Evolutionary conservation across 2,113 vertebrate species (phyloP), one percentile per base, ranked within the genome.

Genomic region (Chlorodrepanis virens): DNA sequence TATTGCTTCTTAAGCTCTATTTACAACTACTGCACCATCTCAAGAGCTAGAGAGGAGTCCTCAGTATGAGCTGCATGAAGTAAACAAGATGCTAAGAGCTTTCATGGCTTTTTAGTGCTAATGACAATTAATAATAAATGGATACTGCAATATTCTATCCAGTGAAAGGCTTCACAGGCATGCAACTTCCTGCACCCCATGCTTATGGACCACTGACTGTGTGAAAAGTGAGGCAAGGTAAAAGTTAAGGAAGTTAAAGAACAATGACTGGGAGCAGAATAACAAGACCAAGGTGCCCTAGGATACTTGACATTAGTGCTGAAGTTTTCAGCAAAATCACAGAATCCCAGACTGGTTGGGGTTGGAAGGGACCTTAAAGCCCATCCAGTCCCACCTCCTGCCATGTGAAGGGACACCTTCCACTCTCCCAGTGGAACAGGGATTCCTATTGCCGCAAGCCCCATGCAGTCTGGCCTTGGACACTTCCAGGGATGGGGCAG

Each of bases 81-180:
- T 90, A 96, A 97, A 90, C 93, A 95, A 96, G 92, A 93, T 57
- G 83, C 88, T 95, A 93, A 95, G 92, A 94, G 95, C 88, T 93
- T 96, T 89, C 92, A 52, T 70, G 76, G 88, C 88, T 90, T 93
- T 92, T 96, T 93, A 96, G 88, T 84, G 86, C 90, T 92, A 94
- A 95, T 95, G 86, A 95, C 72, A 93, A 95, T 96, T 94, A 96
- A 96, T 95, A 96, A 96, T 95, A 90, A 89, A 96, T 96, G 92
- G 84, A 74, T 78, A 54, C 37, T 56, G 68, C 83, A 94, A 83
- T 82, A 39, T 80, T 39, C 47, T 60, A 54, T 39, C 59, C 92
- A 67, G 37, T 39, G 45, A 69, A 83, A 90, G 47, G 71, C 71
- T 87, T 90, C 88, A 37, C 0, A 0, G 56, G 61, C 56, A 44